These are phyloP conservation scores for Campoplex nolae DNA, from an alignment of 2,888 invertebrate genomes.

Conservation along the genomic window DNA sequence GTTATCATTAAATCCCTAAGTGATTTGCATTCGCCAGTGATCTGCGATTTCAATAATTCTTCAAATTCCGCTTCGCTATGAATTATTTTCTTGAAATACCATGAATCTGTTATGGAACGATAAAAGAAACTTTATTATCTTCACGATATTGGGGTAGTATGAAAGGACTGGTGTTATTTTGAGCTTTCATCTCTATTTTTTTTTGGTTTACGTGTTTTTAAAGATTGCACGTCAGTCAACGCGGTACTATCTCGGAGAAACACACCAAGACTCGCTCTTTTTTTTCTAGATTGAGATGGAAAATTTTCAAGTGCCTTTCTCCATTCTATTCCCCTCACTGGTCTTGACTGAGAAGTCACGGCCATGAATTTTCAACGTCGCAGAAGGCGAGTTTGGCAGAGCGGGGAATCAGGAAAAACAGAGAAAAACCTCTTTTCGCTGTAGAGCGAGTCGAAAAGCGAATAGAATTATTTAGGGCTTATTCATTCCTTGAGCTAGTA, in stretches of 20 bases:
- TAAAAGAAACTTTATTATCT: conserved; percentile 59
- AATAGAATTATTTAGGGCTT: conserved; percentile 79
- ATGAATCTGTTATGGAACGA: conserved; percentile 27
- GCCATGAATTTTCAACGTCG: conserved; percentile 65
- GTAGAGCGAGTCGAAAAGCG: conserved; percentile 51
- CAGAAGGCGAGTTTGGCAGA: conserved; percentile 28
- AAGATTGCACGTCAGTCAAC: conserved; percentile 66
- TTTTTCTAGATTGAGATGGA: conserved; percentile 45
- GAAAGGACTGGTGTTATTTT: conserved; percentile 20
- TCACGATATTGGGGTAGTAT: conserved; percentile 5
- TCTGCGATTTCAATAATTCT: neutral
- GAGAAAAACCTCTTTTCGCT: conserved; percentile 49
- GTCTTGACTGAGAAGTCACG: conserved; percentile 35
- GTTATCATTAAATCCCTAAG: too few species aligned
- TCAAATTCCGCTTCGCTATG: neutral
- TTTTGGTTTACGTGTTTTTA: conserved; percentile 38
- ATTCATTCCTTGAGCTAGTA: conserved; percentile 73
- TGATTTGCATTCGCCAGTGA: neutral
- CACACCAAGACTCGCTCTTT: conserved; percentile 36
- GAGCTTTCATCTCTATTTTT: conserved; percentile 1
- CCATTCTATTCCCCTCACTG: conserved; percentile 1
- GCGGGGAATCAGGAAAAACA: conserved; percentile 44
- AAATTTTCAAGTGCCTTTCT: conserved; percentile 51
- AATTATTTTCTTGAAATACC: conserved; percentile 16
- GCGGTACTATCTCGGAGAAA: conserved; percentile 57